Base-by-base conservation (phyloP, 2,113 vertebrate genomes). In the Spermophilus dauricus region DNA sequence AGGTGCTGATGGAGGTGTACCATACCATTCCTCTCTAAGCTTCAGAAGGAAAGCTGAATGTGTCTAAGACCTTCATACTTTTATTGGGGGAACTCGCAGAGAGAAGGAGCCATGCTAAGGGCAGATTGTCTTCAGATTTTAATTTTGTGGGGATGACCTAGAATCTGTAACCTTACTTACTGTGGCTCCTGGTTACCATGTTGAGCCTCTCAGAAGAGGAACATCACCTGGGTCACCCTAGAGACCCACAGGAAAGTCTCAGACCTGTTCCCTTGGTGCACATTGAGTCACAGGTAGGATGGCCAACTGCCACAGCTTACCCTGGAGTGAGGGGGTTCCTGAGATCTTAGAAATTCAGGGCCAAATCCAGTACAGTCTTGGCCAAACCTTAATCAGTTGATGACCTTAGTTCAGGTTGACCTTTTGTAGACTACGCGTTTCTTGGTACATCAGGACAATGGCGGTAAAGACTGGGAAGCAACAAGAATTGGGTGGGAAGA, bases 91-190 rank as follows among this genome's bases (percentile, higher is more conserved):
- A 80, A 63, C 30, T 56, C 65, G 56, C 17, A 67, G 42, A 92
- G 16, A 88, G 39, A 16, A 4, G 51, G 8, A 4, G 45, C 18
- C 20, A 20, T 10, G 37, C 5, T 26, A 26, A 89, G 72, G 34
- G 32, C 24, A 78, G 28, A 48, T 73, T 89, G 56, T 85, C 53
- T 84, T 94, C 51, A 20, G 17, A 88, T 77, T 91, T 76, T 83
- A 48, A 42, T 96, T 70, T 69, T 56, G 20, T 39, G 12, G 61
- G 32, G 73, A 81, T 51, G 32, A 56, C 3, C 26, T 73, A 75
- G 20, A 73, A 8, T 86, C 30, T 39, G 26, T 89, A 92, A 67
- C 2, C 11, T 37, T 80, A 42, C 80, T 42, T 8, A 10, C 4
- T 67, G 14, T 58, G 34, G 22, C 45, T 81, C 75, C 67, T 80